Evolutionary conservation across 2,113 vertebrate genomes (phyloP).

Genomic region (Meleagris gallopavo): DNA sequence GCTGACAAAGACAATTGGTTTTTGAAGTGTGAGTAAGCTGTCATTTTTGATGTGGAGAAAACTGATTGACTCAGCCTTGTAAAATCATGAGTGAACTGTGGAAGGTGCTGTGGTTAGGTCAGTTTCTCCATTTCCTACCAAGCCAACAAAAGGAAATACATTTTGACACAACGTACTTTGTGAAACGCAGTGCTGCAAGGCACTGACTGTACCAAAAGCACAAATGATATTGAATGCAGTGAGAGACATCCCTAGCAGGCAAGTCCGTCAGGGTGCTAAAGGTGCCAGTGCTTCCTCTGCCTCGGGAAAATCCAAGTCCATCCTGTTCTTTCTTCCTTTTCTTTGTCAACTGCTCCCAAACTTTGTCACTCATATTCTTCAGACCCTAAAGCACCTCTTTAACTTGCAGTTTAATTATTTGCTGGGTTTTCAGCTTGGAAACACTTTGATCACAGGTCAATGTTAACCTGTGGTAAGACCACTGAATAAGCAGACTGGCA

Average conservation of each 20-base stretch:
- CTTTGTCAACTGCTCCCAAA: neutral
- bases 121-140: conserved; percentile 12
- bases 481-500: neutral
- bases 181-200: neutral
- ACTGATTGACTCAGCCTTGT: neutral
- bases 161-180: neutral
- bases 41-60: neutral
- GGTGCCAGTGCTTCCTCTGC: neutral
- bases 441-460: neutral
- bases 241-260: neutral
- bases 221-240: neutral
- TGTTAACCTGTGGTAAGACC: neutral
- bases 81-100: neutral
- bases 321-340: neutral
- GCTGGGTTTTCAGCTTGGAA: neutral
- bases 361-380: neutral
- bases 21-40: neutral
- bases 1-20: neutral
- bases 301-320: neutral
- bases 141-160: neutral
- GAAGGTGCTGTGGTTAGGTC: neutral
- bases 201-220: neutral
- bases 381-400: neutral
- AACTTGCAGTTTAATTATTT: neutral
- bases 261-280: neutral